These are phyloP conservation scores for Acleris cristana DNA, from an alignment of 2,888 invertebrate genomes.

Conservation along the genomic window DNA sequence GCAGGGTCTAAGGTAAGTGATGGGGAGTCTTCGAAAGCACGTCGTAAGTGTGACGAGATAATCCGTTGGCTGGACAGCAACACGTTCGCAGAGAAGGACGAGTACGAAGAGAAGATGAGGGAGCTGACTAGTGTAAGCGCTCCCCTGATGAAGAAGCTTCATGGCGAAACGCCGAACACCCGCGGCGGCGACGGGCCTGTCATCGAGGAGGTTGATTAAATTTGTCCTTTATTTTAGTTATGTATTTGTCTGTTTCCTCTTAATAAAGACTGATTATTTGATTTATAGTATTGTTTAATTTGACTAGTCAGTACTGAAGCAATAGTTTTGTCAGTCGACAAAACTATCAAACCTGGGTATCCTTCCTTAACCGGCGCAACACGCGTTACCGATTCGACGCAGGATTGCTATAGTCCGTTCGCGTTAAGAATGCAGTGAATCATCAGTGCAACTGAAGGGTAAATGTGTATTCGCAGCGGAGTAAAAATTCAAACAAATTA, in stretches of 20 bases:
- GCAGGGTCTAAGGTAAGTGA: slow-evolving; percentile 83
- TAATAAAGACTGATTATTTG: slow-evolving; percentile 22
- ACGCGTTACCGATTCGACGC: no score
- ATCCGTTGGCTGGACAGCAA: slow-evolving; percentile 88
- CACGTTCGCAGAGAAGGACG: slow-evolving; percentile 86
- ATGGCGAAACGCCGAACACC: slow-evolving; percentile 44
- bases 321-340: no score
- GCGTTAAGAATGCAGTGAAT: no score
- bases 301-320: no score
- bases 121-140: slow-evolving; percentile 54
- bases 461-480: no score
- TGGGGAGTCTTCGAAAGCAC: slow-evolving; percentile 82
- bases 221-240: slow-evolving; percentile 35
- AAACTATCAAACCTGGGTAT: no score
- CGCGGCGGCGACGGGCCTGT: slow-evolving; percentile 68
- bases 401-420: no score
- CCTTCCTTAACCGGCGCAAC: no score
- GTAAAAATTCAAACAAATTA: no score
- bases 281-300: background rate
- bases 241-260: background rate
- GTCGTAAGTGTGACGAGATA: slow-evolving; percentile 81
- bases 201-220: slow-evolving; percentile 84
- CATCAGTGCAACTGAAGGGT: no score
- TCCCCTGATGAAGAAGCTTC: slow-evolving; percentile 85
- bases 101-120: slow-evolving; percentile 84